Evolutionary conservation across 2,113 vertebrate species (phyloP).

Genomic region (Calonectris borealis): DNA sequence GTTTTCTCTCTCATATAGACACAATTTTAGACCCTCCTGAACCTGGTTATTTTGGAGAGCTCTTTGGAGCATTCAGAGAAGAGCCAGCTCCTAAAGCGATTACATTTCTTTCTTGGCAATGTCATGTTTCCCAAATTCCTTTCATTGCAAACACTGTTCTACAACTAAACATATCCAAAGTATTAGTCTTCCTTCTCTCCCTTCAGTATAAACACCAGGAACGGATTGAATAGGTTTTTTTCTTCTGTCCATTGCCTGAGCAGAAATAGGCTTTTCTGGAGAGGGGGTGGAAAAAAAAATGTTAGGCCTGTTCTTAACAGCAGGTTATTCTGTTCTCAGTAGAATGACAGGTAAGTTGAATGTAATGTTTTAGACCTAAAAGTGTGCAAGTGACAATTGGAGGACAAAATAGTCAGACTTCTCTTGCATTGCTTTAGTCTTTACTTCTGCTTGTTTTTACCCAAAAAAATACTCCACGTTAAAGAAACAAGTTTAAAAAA

Average conservation of each 20-base stretch:
- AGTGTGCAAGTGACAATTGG: neutral
- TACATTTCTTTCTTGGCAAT: neutral
- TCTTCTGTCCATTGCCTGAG: neutral
- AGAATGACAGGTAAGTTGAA: neutral
- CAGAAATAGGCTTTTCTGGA: neutral
- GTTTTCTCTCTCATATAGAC: neutral
- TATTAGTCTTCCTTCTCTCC: neutral
- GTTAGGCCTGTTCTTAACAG: neutral
- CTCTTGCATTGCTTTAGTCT: neutral
- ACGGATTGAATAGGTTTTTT: neutral
- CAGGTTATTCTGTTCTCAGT: neutral
- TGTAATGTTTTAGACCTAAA: neutral
- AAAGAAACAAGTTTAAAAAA: neutral
- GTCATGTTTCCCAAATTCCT: neutral
- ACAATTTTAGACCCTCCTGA: neutral
- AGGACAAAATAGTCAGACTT: neutral
- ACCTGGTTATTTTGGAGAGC: neutral
- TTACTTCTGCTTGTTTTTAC: neutral
- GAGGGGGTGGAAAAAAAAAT: neutral
- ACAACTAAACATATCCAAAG: neutral
- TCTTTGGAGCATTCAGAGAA: neutral
- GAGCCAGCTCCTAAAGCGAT: neutral
- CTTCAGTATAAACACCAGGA: neutral
- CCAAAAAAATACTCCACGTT: neutral
- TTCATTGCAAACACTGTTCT: neutral